Base-by-base conservation (phyloP, 2,113 vertebrate genomes). In the Paramisgurnus dabryanus region DNA sequence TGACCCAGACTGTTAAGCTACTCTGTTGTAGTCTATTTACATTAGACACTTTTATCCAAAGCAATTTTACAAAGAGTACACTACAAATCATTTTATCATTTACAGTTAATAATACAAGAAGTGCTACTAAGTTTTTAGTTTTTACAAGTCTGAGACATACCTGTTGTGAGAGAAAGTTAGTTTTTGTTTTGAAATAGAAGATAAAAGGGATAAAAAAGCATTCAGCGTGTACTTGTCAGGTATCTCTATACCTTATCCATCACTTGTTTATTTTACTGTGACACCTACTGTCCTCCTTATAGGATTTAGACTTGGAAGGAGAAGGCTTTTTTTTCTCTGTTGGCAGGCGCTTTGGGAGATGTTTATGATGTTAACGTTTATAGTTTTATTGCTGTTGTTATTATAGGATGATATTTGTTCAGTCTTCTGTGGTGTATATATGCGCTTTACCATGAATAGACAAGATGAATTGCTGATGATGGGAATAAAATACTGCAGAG, bases 311-410 rank as follows among this genome's bases (percentile, higher is more conserved):
- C 17, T 5, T 18, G 50, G 27, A 40, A 5, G 3, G 53, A 57
- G 11, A 22, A 71, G 4, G 11, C 10, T 11, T 58, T n/a, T n/a
- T 18, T 58, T 13, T 18, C 13, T 57, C 2, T 18, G 50, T 57
- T 45, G 6, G 17, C 70, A 73, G 9, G 22, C 27, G 27, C 45
- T 13, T 45, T 49, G n/a, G 3, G 18, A 34, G 10, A 60, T 72
- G 9, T 43, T 58, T 73, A 71, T 57, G 15, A 57, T 27, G 50
- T 71, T 69, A 50, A 69, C 12, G 41, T 49, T 68, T n/a, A 6
- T 18, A 13, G 55, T 58, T 58, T 58, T 58, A 58, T 18, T 18
- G 17, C n/a, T 58, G 55, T 58, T 18, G 55, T 58, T 58, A 18
- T 58, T 58, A 58, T 7, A 58, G 17, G 55, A n/a, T 58, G 55